Base-by-base conservation (phyloP, 1,140 invertebrate species). In the Zaprionus vittiger region DNA sequence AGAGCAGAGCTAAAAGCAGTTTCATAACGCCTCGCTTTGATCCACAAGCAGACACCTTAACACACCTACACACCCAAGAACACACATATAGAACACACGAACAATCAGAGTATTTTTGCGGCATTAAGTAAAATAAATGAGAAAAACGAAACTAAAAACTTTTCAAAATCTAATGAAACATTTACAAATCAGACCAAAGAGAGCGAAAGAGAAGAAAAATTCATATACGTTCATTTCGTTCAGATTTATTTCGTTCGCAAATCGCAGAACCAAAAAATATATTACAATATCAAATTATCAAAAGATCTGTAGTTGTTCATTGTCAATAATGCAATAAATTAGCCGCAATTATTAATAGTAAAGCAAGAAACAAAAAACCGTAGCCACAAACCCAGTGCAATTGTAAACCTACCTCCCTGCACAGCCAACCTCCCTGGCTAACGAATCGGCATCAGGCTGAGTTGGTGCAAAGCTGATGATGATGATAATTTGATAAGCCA, bases 151-250 rank as follows among this genome's bases (percentile, higher is more conserved):
- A 80, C 37, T 74, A 71, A 70, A 78, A 77, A 44, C 65, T 83
- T 77, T 71, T 78, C 68, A 73, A 81, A 82, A 52, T 24, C 47
- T 14, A 86, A 70, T 56, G 38, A 72, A 56, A 70, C 62, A 69
- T 54, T 65, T 66, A 56, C 49, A 81, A 63, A 85, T 73, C 67
- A 86, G 66, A 75, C 67, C 79, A 82, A 91, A 91, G 87, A 91
- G 87, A 91, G 87, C 87, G 83, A 91, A 79, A 91, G 87, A 91
- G 89, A 91, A 91, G 83, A 91, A 91, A 91, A 81, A 81, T 80
- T 71, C 83, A 86, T 77, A 70, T 73, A 64, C 55, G 47, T 84
- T 75, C 86, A 90, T 86, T 91, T 91, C 47, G 61, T 68, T 77
- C 72, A 77, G 79, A 76, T 77, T 44, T 71, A 77, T 67, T 60